Conservation (phyloP, 2,797 vertebrate genomes). For the Falco naumanni region DNA sequence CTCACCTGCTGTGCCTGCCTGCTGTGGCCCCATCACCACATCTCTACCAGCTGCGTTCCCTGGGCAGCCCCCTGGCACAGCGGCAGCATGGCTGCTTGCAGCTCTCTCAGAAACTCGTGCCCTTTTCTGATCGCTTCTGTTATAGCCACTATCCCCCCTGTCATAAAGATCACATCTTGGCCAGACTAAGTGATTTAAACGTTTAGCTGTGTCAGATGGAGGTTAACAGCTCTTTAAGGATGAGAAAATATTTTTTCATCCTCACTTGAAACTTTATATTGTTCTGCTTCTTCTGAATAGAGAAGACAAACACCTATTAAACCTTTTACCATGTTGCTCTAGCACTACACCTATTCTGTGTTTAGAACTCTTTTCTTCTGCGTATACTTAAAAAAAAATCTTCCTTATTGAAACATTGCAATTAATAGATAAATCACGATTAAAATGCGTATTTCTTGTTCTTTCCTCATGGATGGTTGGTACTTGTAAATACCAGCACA, state of each 20-base stretch:
- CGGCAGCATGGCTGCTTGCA: not conserved
- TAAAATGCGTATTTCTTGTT: not conserved
- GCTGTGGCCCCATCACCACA: too few relatives aligned
- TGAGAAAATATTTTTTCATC: not conserved
- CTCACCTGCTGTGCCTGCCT: rapidly evolving
- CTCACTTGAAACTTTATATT: not conserved
- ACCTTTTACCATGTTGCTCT: rapidly evolving
- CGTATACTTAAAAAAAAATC: not conserved
- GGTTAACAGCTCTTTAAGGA: not conserved
- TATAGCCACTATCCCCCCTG: rapidly evolving
- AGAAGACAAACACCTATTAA: not conserved
- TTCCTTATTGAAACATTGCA: not conserved
- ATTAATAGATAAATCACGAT: not conserved
- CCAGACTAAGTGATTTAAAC: not conserved
- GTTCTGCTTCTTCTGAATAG: not conserved
- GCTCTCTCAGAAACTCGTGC: not conserved
- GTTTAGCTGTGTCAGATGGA: not conserved
- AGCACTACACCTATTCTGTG: rapidly evolving
- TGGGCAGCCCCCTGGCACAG: too few relatives aligned
- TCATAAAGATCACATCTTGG: not conserved
- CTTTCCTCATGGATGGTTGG: too few relatives aligned
- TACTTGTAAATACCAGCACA: not conserved
- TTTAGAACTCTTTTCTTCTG: not conserved
- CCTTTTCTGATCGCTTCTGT: not conserved
- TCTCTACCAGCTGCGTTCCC: not conserved